Percentiles rank a stretch among this genome's conserved stretches.
Conservation (phyloP, 2,888 invertebrate genomes). For the Netelia melanura region DNA sequence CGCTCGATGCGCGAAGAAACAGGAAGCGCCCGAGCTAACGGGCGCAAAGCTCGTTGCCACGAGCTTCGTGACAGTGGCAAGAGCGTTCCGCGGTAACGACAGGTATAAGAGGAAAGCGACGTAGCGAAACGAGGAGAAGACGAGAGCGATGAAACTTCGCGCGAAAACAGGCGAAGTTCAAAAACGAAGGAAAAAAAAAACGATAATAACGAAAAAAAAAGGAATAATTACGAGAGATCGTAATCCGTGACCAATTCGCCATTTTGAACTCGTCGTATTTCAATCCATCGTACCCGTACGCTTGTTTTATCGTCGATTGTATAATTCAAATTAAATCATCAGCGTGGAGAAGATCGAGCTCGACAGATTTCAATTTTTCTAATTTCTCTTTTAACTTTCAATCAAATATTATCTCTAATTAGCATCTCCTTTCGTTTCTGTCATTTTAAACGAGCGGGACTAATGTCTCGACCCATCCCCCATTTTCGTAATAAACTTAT, state of each 20-base stretch:
- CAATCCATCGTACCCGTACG: conserved; percentile 18
- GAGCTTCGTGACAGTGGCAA: conserved; percentile 52
- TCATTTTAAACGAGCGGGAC: too few relatives aligned
- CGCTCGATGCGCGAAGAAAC: conserved; percentile 55
- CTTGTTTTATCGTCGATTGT: conserved; percentile 48
- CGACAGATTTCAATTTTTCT: too few relatives aligned
- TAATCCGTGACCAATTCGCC: conserved; percentile 62
- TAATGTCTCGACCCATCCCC: too few relatives aligned
- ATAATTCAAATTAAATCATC: conserved; percentile 20
- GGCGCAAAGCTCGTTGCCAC: conserved; percentile 36
- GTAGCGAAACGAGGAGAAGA: conserved; percentile 52
- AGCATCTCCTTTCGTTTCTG: too few relatives aligned
- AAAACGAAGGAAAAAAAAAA: conserved; percentile 9
- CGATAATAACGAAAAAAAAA: conserved; percentile 9
- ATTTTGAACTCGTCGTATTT: conserved; percentile 59
- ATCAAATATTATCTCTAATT: too few relatives aligned
- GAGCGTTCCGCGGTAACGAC: conserved; percentile 67
- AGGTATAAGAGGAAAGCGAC: conserved; percentile 73
- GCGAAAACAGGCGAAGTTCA: conserved; percentile 29
- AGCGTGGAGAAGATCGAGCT: too few relatives aligned
- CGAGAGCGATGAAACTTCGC: conserved; percentile 23
- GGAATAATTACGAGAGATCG: conserved; percentile 67
- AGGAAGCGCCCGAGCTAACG: conserved; percentile 55
- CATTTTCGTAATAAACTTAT: too few relatives aligned
- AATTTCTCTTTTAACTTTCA: too few relatives aligned